These are phyloP conservation scores for Mandrillus leucophaeus DNA, from an alignment of 2,113 vertebrate genomes.

Conservation along the genomic window DNA sequence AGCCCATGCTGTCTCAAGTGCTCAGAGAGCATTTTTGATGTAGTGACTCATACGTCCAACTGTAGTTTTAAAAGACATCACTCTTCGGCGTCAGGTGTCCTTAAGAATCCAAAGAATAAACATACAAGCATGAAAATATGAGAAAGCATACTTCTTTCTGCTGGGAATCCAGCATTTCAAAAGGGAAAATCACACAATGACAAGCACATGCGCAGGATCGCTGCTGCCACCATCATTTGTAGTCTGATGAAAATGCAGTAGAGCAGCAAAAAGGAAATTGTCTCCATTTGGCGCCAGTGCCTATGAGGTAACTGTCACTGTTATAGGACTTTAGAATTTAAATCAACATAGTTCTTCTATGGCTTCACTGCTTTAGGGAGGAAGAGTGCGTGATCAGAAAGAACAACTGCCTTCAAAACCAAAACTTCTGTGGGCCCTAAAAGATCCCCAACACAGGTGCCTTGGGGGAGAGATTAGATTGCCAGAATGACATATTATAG, in stretches of 20 bases:
- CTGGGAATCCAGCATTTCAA: neutral
- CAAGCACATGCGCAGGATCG: neutral
- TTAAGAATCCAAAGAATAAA: neutral
- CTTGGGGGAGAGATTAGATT: neutral
- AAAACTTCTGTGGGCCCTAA: slow-evolving; percentile 1
- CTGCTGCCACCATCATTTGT: neutral
- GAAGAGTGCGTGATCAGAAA: slow-evolving; percentile 54
- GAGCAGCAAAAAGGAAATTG: neutral
- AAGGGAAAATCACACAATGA: neutral
- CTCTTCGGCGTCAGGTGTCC: neutral
- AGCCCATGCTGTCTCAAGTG: neutral
- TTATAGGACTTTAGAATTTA: neutral
- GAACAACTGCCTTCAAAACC: slow-evolving; percentile 16
- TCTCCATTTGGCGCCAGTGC: neutral
- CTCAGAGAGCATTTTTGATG: neutral
- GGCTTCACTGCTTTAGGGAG: slow-evolving; percentile 48
- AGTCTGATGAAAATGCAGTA: neutral
- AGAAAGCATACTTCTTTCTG: neutral
- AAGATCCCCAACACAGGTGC: neutral
- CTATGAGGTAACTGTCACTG: slow-evolving; percentile 30
- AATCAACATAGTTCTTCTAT: slow-evolving; percentile 36
- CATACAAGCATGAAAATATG: neutral
- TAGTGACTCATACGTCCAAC: neutral
- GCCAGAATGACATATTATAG: neutral
- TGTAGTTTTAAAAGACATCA: neutral